These are phyloP conservation scores for Tachystola acroxantha DNA, from an alignment of 2,888 invertebrate species.

Conservation along the genomic window DNA sequence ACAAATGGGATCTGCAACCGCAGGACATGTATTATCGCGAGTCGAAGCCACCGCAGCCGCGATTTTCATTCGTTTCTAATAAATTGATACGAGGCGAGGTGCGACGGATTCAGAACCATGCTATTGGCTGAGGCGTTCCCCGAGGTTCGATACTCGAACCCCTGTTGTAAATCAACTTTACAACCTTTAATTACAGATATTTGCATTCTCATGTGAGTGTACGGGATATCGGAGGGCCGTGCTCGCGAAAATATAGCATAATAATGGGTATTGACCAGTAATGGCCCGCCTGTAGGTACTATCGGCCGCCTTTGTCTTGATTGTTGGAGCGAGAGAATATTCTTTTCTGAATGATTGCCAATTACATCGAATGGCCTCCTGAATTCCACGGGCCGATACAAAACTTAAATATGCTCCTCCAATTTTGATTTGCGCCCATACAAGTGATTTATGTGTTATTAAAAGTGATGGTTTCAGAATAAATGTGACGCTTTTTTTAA, in stretches of 20 bases:
- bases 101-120: slow-evolving; percentile 36
- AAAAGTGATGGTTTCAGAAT: slow-evolving; percentile 39
- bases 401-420: slow-evolving; percentile 54
- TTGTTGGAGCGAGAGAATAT: slow-evolving; percentile 69
- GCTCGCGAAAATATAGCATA: slow-evolving; percentile 77
- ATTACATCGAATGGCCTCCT: slow-evolving; percentile 74
- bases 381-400: slow-evolving; percentile 65
- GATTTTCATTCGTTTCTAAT: slow-evolving; percentile 75
- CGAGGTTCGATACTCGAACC: slow-evolving; percentile 63
- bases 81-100: slow-evolving; percentile 70
- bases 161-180: slow-evolving; percentile 76
- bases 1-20: slow-evolving; percentile 68
- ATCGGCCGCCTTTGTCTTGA: slow-evolving; percentile 76
- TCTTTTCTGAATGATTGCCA: slow-evolving; percentile 75
- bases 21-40: slow-evolving; percentile 61
- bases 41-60: slow-evolving; percentile 69
- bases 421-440: slow-evolving; percentile 62
- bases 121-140: slow-evolving; percentile 68
- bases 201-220: slow-evolving; percentile 73
- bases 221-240: slow-evolving; percentile 71
- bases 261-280: slow-evolving; percentile 78
- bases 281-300: slow-evolving; percentile 73
- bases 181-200: slow-evolving; percentile 78
- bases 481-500: slow-evolving; percentile 23
- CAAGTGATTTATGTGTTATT: slow-evolving; percentile 70